Base-by-base conservation (phyloP, 2,888 invertebrate species). In the Odontocolon sp. region DNA sequence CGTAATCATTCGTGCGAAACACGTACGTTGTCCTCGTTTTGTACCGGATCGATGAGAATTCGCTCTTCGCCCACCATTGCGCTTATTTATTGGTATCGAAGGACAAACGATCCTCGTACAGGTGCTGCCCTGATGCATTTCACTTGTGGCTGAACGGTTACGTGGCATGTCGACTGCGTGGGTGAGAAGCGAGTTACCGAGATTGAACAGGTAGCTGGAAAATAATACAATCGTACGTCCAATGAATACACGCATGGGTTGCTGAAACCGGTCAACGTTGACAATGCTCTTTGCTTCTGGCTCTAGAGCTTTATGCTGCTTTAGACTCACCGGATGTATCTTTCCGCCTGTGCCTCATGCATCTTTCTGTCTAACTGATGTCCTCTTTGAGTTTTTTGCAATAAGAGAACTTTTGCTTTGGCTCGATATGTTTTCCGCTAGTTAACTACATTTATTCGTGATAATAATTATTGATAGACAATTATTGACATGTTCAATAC, bases 181-280 rank as follows among this genome's bases (percentile, higher is more conserved):
- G n/a, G 23, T 36, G 50, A 33, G 9, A 8, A 14, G 3, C 8
- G 26, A 47, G 31, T 23, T 31, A 21, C 14, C 11, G 9, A 36
- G 2, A 4, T 63, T 21, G 33, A 9, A 11, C 31, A 14, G 47
- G 33, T 23, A 38, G 11, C 14, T 33, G 63, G n/a, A 33, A 23
- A 63, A 63, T 50, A 63, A 63, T 50, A 23, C 16, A 36, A 31
- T 23, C 47, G 9, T 9, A 16, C 5, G 23, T 26, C 2, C 18
- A 63, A 50, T 36, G 33, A 47, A 47, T 14, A 33, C 47, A 47
- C 31, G 47, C n/a, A 11, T 21, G 6, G 6, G 26, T 14, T 47
- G 36, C 47, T 63, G 33, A 63, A 63, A 36, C 36, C 36, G 36
- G 33, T 63, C 23, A 23, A 21, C 47, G 5, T 21, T 14, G 26